Percentiles rank a stretch among this genome's conserved stretches.
Evolutionary conservation across 2,113 vertebrate species (phyloP).

Genomic region (Scytalopus superciliaris): DNA sequence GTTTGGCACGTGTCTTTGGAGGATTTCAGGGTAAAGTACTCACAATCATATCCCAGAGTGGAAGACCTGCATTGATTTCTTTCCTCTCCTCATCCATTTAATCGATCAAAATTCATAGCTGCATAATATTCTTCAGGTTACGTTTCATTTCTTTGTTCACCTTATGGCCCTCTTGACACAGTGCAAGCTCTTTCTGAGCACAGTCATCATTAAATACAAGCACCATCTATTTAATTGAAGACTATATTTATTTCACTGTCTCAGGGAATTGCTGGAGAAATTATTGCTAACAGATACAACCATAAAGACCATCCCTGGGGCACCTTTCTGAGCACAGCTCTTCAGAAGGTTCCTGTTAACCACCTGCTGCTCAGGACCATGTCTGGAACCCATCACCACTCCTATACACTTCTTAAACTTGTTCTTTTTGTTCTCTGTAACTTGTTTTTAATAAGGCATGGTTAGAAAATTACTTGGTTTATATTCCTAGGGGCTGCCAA

Average conservation of each 20-base stretch:
- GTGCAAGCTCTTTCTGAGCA: neutral
- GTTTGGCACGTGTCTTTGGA: neutral
- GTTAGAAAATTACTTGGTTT: slow-evolving; percentile 52
- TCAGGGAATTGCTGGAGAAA: slow-evolving; percentile 11
- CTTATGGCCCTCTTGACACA: neutral
- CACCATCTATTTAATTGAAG: slow-evolving; percentile 13
- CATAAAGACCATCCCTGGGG: neutral
- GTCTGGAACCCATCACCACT: slow-evolving; percentile 52
- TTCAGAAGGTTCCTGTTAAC: slow-evolving; percentile 1
- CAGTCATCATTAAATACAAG: neutral
- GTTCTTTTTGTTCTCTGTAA: neutral
- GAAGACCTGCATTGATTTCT: neutral
- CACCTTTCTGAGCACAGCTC: accelerated
- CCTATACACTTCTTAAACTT: neutral
- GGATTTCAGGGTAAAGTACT: neutral
- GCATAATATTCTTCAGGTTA: neutral
- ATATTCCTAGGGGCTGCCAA: slow-evolving; percentile 27
- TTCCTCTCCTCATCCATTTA: neutral
- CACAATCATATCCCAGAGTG: neutral
- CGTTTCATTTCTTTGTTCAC: neutral
- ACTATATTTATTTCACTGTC: slow-evolving; percentile 32
- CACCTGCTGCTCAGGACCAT: neutral
- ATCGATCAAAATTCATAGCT: neutral
- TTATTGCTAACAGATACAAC: neutral
- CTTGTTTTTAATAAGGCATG: slow-evolving; percentile 54